Conservation (phyloP, 2,113 vertebrate genomes). For the Dinomys branickii region DNA sequence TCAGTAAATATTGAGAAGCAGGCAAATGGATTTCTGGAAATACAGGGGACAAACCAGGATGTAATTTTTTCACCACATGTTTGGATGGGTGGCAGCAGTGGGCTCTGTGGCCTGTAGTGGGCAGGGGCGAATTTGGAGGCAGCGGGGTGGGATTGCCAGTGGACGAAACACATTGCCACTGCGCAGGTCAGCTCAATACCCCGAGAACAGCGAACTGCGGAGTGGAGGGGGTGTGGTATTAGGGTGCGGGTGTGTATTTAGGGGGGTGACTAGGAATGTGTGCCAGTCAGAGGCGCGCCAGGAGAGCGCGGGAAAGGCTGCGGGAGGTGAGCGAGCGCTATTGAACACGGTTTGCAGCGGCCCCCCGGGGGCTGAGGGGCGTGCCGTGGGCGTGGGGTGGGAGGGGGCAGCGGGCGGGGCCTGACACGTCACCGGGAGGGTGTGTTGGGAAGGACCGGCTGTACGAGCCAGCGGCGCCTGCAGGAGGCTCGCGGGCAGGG, state of each 20-base stretch:
- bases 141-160: background rate
- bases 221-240: slow-evolving; percentile 44
- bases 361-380: slow-evolving; percentile 68
- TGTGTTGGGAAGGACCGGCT: slow-evolving; percentile 72
- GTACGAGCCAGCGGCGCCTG: slow-evolving; percentile 70
- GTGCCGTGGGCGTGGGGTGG: slow-evolving; percentile 71
- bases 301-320: slow-evolving; percentile 69
- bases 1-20: background rate
- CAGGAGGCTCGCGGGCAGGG: slow-evolving; percentile 56
- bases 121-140: background rate
- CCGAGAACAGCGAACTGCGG: background rate
- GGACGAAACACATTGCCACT: slow-evolving; percentile 51
- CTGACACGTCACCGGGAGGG: slow-evolving; percentile 79
- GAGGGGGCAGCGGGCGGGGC: slow-evolving; percentile 81
- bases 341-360: background rate
- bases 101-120: background rate
- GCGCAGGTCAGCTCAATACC: slow-evolving; percentile 54
- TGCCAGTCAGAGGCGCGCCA: slow-evolving; percentile 48
- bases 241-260: background rate
- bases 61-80: background rate
- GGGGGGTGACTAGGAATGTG: background rate
- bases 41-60: background rate
- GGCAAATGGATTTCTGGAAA: background rate
- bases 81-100: background rate
- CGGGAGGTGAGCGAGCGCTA: background rate